Conservation (phyloP, 2,888 invertebrate species). For the Tetrapedia diversipes region DNA sequence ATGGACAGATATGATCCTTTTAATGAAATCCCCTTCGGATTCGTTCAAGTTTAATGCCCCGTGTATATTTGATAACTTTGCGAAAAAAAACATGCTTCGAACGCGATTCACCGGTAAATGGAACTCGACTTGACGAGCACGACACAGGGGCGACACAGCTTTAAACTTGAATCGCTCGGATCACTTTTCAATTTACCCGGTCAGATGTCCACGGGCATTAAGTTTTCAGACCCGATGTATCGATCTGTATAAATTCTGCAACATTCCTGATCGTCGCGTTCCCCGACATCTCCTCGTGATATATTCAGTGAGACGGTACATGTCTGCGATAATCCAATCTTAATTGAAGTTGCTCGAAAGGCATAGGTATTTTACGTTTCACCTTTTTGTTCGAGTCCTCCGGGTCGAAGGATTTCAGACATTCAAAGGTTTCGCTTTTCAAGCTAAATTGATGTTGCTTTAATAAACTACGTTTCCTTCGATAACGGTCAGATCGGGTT, state of each 20-base stretch:
- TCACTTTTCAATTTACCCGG: neutral
- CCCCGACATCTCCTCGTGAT: too few species aligned
- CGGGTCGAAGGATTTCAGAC: too few species aligned
- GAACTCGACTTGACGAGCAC: neutral
- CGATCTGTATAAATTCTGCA: neutral
- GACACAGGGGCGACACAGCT: neutral
- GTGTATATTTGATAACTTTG: neutral
- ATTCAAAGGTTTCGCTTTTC: neutral
- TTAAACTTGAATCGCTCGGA: neutral
- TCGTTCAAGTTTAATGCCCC: slow-evolving; percentile 1
- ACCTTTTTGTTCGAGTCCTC: too few species aligned
- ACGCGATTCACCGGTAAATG: neutral
- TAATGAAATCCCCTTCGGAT: neutral
- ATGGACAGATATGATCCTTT: neutral
- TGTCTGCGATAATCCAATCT: too few species aligned
- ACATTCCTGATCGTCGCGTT: neutral
- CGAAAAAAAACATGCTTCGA: neutral
- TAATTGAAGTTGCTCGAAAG: neutral
- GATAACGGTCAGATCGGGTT: too few species aligned
- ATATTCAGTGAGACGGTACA: neutral
- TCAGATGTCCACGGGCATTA: neutral
- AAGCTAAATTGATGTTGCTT: too few species aligned
- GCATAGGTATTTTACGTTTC: too few species aligned
- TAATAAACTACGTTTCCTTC: too few species aligned
- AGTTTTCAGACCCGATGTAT: neutral